These are phyloP conservation scores for Chloroceryle amazona DNA, from an alignment of 2,797 vertebrate genomes.

Conservation along the genomic window DNA sequence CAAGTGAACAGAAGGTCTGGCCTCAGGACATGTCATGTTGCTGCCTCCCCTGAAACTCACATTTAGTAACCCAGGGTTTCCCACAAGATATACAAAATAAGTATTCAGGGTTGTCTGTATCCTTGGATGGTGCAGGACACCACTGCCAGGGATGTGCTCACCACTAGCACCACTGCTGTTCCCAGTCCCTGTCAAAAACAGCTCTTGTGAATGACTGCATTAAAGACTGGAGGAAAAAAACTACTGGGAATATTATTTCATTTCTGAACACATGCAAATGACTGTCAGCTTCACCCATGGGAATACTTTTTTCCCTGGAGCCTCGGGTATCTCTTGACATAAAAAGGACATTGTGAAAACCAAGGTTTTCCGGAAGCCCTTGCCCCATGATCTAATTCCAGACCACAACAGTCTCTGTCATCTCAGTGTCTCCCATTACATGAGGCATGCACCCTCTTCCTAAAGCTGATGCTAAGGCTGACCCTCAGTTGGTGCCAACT, in stretches of 20 bases:
- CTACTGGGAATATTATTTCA: not conserved
- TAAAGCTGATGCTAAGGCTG: not conserved
- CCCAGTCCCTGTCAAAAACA: not conserved
- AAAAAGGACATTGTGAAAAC: not conserved
- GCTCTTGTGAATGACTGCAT: not conserved
- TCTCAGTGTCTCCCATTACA: not conserved
- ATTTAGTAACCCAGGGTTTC: not conserved
- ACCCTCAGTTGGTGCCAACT: not conserved
- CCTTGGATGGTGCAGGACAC: not conserved
- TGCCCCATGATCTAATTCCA: not conserved
- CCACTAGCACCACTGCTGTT: not conserved
- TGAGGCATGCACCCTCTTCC: accelerated
- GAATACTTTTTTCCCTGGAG: not conserved
- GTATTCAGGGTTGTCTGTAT: no score
- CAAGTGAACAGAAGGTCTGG: not conserved
- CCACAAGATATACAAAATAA: not conserved
- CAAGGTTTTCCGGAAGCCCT: not conserved
- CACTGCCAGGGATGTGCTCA: not conserved
- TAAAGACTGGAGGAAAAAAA: not conserved
- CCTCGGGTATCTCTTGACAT: not conserved
- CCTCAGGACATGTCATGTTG: not conserved
- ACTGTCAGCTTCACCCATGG: accelerated
- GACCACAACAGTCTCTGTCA: not conserved
- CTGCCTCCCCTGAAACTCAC: not conserved
- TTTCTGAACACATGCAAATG: not conserved